Evolutionary conservation across 2,113 vertebrate species (phyloP).

Genomic region (Phylloscopus trochilus): DNA sequence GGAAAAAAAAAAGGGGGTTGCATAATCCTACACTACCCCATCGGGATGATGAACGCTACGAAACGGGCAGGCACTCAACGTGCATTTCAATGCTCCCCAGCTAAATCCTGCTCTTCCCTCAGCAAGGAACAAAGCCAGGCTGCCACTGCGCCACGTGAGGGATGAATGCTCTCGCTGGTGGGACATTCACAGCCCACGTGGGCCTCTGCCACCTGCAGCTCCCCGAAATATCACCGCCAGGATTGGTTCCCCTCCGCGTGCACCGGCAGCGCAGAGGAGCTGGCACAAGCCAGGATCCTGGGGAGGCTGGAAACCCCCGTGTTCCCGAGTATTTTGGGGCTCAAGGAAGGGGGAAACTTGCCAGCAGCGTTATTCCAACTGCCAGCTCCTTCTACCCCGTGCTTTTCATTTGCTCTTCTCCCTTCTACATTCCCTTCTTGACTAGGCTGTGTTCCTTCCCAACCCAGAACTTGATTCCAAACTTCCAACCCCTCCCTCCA

Average conservation of each 20-base stretch:
- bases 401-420: background rate
- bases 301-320: background rate
- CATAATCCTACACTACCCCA: background rate
- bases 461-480: too few species aligned
- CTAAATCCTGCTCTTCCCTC: background rate
- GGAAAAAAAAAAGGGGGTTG: background rate
- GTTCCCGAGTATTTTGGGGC: background rate
- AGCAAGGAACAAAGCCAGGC: background rate
- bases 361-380: fast-evolving
- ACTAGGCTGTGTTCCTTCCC: background rate
- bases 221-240: background rate
- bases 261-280: background rate
- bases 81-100: background rate
- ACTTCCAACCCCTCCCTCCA: background rate
- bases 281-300: background rate
- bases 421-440: background rate
- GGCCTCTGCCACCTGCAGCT: background rate
- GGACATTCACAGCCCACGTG: background rate
- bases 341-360: background rate
- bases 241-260: background rate
- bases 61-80: fast-evolving
- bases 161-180: fast-evolving
- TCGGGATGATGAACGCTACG: too few species aligned
- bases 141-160: background rate
- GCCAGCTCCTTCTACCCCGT: background rate